Conservation (phyloP, 2,113 vertebrate species). For the Prinia subflava region DNA sequence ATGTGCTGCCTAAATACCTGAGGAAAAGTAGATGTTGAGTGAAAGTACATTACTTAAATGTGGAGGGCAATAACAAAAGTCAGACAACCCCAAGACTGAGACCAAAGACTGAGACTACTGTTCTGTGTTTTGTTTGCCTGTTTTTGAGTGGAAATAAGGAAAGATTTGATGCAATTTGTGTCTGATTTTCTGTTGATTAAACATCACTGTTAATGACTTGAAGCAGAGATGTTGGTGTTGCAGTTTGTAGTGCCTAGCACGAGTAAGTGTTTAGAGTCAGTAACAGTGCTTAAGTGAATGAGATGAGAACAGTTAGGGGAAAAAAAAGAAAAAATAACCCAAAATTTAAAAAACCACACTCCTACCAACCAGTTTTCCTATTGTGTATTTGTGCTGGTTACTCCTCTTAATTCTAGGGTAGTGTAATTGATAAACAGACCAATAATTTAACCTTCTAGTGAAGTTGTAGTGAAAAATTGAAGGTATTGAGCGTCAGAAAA, state of each 20-base stretch:
- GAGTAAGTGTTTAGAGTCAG: neutral
- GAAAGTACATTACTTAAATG: neutral
- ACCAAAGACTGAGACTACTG: neutral
- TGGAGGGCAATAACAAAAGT: neutral
- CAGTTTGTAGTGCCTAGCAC: neutral
- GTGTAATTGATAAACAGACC: neutral
- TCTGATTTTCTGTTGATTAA: neutral
- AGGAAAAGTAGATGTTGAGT: neutral
- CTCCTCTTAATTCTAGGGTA: neutral
- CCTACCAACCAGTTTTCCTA: neutral
- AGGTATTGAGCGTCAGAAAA: neutral
- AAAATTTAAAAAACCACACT: fast-evolving
- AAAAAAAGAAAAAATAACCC: neutral
- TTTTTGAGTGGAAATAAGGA: neutral
- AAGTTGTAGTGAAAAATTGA: neutral
- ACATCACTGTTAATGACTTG: neutral
- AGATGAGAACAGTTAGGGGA: neutral
- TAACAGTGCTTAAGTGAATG: neutral
- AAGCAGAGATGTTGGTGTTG: neutral
- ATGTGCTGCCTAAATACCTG: neutral
- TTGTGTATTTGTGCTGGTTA: neutral
- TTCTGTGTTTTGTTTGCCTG: neutral
- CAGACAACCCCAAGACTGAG: neutral
- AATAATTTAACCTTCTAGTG: neutral
- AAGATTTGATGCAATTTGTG: neutral